Percentiles rank a stretch among this genome's conserved stretches.
Evolutionary conservation across 2,797 vertebrate species (phyloP).

Genomic region (Adelosebastes latens): DNA sequence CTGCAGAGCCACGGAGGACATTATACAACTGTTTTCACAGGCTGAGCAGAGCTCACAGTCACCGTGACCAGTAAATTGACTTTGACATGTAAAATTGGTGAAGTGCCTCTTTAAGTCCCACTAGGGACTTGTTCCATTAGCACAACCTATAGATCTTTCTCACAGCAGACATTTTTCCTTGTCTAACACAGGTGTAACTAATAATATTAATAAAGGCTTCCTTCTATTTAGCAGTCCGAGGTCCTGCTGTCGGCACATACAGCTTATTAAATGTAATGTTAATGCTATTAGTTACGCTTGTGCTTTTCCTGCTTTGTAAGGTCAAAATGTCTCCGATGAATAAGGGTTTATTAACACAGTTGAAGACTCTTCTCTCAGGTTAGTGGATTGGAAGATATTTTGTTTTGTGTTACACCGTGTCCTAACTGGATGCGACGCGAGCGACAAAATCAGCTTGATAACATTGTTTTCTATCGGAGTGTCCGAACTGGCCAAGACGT

Average conservation of each 20-base stretch:
- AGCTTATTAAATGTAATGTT: not conserved
- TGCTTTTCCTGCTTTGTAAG: slow-evolving; percentile 11
- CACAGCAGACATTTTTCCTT: not conserved
- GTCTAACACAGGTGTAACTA: not conserved
- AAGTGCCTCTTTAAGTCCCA: slow-evolving; percentile 17
- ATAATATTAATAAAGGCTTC: not conserved
- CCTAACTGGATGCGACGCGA: no score
- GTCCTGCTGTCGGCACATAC: not conserved
- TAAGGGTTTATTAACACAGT: slow-evolving; percentile 10
- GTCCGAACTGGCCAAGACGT: no score
- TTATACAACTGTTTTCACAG: not conserved
- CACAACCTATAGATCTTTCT: not conserved
- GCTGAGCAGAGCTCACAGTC: not conserved
- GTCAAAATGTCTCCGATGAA: slow-evolving; percentile 15
- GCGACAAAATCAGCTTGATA: no score
- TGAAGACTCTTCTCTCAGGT: not conserved
- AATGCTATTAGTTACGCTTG: slow-evolving; percentile 19
- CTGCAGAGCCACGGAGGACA: not conserved
- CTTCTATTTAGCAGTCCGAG: not conserved
- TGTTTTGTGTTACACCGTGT: not conserved
- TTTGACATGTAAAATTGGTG: slow-evolving; percentile 14
- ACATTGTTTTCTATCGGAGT: no score
- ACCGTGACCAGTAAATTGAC: slow-evolving; percentile 11
- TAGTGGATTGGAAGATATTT: not conserved
- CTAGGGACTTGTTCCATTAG: not conserved